These are phyloP conservation scores for Ips nitidus DNA, from an alignment of 1,140 invertebrate genomes.

Conservation along the genomic window DNA sequence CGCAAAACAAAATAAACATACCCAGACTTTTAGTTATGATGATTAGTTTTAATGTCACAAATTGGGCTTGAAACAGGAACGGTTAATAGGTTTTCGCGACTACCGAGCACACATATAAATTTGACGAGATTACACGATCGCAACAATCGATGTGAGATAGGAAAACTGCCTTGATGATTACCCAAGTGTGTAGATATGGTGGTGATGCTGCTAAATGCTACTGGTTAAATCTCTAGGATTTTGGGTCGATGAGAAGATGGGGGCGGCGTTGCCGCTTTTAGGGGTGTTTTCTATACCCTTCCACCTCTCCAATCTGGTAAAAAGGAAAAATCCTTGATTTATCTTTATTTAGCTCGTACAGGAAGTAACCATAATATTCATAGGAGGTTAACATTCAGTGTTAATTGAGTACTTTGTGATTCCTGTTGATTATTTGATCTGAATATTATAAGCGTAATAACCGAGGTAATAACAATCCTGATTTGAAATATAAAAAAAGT, in stretches of 20 bases:
- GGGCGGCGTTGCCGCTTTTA: not conserved
- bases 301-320: not conserved
- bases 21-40: too few species aligned
- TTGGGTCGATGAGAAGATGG: slow-evolving; percentile 8
- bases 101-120: slow-evolving; percentile 2
- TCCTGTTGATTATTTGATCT: too few species aligned
- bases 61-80: not conserved
- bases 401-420: not conserved
- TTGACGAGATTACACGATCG: not conserved
- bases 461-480: too few species aligned
- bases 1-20: too few species aligned
- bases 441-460: too few species aligned
- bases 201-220: not conserved
- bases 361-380: too few species aligned
- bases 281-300: not conserved
- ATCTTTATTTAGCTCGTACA: not conserved
- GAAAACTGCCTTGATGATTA: slow-evolving; percentile 7
- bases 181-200: not conserved
- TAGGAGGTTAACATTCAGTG: not conserved
- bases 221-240: not conserved
- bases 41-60: not conserved
- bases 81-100: not conserved
- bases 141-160: not conserved
- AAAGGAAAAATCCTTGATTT: not conserved
- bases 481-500: not conserved